Evolutionary conservation across 2,113 vertebrate genomes (phyloP).

Genomic region (Porphyrio hochstetteri): DNA sequence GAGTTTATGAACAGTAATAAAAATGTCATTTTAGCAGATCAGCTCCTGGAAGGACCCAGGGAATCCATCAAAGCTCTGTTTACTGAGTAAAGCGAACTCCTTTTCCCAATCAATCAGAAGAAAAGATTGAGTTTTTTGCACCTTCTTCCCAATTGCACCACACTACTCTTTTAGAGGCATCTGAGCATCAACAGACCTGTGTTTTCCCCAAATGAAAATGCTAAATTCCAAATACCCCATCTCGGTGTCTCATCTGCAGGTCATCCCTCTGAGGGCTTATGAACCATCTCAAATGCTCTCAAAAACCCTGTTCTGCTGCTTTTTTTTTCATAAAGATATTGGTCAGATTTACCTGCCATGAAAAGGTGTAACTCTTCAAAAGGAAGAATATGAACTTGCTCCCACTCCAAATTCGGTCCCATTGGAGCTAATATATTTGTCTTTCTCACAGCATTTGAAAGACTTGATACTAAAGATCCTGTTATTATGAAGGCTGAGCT

Average conservation of each 20-base stretch:
- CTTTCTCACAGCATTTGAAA: neutral
- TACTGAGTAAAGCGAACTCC: slow-evolving; percentile 85
- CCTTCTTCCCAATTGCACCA: slow-evolving; percentile 56
- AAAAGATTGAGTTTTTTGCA: slow-evolving; percentile 66
- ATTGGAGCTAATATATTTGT: neutral
- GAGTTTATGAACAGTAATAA: slow-evolving; percentile 99
- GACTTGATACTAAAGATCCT: neutral
- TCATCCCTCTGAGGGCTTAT: neutral
- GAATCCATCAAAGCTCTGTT: slow-evolving; percentile 91
- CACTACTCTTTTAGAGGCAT: slow-evolving; percentile 31
- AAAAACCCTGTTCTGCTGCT: neutral
- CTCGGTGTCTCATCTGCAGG: neutral
- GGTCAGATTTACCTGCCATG: neutral
- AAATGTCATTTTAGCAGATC: slow-evolving; percentile 99
- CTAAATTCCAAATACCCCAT: slow-evolving; percentile 26
- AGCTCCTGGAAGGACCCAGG: slow-evolving; percentile 80
- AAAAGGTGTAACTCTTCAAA: slow-evolving; percentile 29
- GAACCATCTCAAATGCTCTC: slow-evolving; percentile 12
- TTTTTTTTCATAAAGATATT: neutral
- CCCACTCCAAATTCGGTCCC: neutral
- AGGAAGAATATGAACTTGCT: neutral
- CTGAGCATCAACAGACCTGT: slow-evolving; percentile 33
- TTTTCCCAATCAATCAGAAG: slow-evolving; percentile 83
- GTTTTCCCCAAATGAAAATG: slow-evolving; percentile 40
- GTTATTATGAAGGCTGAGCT: slow-evolving; percentile 5